phyloP scores from a whole-genome alignment of 2,113 vertebrate genomes.

The Heptranchias perlo region DNA sequence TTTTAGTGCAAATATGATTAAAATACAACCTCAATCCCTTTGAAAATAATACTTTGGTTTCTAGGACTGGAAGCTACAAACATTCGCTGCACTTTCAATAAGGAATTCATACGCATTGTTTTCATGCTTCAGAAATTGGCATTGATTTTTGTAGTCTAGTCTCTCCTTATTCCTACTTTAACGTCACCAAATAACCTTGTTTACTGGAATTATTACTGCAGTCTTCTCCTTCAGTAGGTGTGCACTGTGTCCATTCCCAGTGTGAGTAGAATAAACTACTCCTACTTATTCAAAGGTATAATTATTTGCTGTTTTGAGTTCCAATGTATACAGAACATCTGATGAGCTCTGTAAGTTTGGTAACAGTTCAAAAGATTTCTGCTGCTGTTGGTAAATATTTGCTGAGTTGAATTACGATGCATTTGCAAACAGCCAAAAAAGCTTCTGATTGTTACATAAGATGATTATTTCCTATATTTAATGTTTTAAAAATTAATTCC shows the following conservation, averaged over 20 bases:
- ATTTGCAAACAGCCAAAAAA: neutral
- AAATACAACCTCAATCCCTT: neutral
- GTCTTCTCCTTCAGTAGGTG: neutral
- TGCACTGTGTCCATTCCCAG: neutral
- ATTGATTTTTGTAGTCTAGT: neutral
- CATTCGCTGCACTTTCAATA: neutral
- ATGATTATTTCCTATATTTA: neutral
- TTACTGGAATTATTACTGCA: neutral
- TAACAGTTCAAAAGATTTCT: neutral
- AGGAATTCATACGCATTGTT: neutral
- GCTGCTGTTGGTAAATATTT: neutral
- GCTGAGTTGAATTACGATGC: neutral
- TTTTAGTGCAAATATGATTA: neutral
- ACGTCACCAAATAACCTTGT: neutral
- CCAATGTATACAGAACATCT: neutral
- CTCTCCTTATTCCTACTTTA: neutral
- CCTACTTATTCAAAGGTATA: neutral
- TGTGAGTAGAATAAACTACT: neutral
- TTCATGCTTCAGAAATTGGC: neutral
- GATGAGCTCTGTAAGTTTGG: neutral
- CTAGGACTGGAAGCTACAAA: neutral
- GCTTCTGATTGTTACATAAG: neutral
- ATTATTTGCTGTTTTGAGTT: neutral
- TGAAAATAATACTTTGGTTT: neutral
- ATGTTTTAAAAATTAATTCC: neutral